phyloP scores from a whole-genome alignment of 2,113 vertebrate genomes.

The Andinoacara biseriatus region DNA sequence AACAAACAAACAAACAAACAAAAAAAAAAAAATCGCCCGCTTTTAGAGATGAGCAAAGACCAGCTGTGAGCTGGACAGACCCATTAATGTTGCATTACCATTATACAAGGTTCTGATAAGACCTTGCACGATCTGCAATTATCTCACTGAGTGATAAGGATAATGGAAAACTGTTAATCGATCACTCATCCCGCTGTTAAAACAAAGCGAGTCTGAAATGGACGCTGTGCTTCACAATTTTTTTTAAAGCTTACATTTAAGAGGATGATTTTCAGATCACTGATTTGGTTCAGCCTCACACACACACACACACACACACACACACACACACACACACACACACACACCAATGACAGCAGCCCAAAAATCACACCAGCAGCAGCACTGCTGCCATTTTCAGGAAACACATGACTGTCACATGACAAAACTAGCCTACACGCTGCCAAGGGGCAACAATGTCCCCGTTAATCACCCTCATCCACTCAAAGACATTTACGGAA shows the following conservation, averaged over 20 bases:
- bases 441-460: not conserved
- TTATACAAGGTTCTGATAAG: not conserved
- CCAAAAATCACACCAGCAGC: not conserved
- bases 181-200: not conserved
- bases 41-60: not conserved
- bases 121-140: not conserved
- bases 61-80: not conserved
- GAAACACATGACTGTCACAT: not conserved
- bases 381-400: not conserved
- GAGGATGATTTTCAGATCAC: not conserved
- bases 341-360: not conserved
- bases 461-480: not conserved
- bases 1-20: not conserved
- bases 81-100: not conserved
- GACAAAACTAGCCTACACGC: not conserved
- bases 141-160: not conserved
- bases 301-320: no score
- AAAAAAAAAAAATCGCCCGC: not conserved
- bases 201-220: not conserved
- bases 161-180: not conserved
- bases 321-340: not conserved
- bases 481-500: not conserved
- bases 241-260: slow-evolving; percentile 3
- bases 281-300: not conserved
- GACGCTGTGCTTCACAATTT: not conserved